These are phyloP conservation scores for Myxocyprinus asiaticus DNA, from an alignment of 2,113 vertebrate species.

Conservation along the genomic window DNA sequence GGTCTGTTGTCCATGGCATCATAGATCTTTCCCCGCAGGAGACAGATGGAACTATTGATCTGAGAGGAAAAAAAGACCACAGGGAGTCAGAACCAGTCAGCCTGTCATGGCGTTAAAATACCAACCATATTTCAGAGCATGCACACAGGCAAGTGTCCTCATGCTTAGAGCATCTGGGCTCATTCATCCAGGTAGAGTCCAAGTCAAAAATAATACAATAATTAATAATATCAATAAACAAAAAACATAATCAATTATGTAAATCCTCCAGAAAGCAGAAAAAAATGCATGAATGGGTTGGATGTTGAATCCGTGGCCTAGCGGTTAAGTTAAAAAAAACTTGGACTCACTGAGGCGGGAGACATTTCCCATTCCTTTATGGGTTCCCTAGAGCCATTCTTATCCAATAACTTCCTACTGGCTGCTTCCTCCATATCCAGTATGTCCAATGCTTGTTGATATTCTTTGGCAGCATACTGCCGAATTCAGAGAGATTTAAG, in stretches of 20 bases:
- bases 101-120: conserved; percentile 28
- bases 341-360: conserved; percentile 84
- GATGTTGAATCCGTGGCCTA: no score
- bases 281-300: not conserved
- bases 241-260: not conserved
- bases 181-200: not conserved
- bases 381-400: conserved; percentile 78
- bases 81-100: conserved; percentile 58
- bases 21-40: conserved; percentile 96
- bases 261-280: not conserved
- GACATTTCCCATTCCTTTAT: conserved; percentile 92
- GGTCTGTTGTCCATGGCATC: conserved; percentile 96
- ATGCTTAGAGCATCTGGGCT: not conserved
- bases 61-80: conserved; percentile 64
- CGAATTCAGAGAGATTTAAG: conserved; percentile 46
- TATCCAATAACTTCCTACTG: conserved; percentile 88
- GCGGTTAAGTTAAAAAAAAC: no score
- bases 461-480: conserved; percentile 96
- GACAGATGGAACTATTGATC: conserved; percentile 97
- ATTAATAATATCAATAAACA: not conserved
- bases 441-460: conserved; percentile 96
- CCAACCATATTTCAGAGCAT: not conserved
- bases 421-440: conserved; percentile 93
- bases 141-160: not conserved
- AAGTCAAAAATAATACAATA: not conserved